phyloP scores from a whole-genome alignment of 2,113 vertebrate species.

The Mungos mungo region DNA sequence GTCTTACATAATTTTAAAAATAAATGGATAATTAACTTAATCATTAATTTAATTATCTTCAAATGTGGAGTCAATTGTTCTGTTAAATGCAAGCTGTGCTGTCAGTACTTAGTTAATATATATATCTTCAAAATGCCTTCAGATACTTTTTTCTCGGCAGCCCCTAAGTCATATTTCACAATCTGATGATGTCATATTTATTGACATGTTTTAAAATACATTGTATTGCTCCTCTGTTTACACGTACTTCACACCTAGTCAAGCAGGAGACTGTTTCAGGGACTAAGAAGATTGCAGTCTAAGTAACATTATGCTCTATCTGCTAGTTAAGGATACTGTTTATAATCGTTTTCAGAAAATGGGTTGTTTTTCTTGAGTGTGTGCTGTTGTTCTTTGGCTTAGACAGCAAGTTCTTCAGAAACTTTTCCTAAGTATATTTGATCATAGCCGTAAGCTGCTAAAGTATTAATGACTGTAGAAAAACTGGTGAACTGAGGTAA shows the following conservation, averaged over 20 bases:
- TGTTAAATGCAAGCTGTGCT: background rate
- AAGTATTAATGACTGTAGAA: background rate
- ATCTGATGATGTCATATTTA: background rate
- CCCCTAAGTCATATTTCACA: background rate
- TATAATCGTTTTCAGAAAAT: background rate
- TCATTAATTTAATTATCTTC: background rate
- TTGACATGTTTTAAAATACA: background rate
- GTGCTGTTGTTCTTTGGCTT: background rate
- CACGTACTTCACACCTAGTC: background rate
- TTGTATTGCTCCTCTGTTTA: background rate
- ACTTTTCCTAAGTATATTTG: background rate
- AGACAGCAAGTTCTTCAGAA: background rate
- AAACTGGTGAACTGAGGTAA: background rate
- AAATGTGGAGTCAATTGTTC: background rate
- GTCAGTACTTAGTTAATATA: background rate
- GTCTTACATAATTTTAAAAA: background rate
- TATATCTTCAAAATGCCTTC: background rate
- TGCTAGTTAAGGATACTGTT: background rate
- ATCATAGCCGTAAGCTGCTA: background rate
- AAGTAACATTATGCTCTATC: background rate
- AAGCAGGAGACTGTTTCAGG: background rate
- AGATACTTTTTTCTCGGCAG: background rate
- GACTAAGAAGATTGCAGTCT: background rate
- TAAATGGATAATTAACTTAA: slow-evolving; percentile 45
- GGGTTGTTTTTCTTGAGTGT: background rate